Evolutionary conservation across 2,113 vertebrate genomes (phyloP), one percentile per base, ranked within the genome.

Genomic region (Equus przewalskii): DNA sequence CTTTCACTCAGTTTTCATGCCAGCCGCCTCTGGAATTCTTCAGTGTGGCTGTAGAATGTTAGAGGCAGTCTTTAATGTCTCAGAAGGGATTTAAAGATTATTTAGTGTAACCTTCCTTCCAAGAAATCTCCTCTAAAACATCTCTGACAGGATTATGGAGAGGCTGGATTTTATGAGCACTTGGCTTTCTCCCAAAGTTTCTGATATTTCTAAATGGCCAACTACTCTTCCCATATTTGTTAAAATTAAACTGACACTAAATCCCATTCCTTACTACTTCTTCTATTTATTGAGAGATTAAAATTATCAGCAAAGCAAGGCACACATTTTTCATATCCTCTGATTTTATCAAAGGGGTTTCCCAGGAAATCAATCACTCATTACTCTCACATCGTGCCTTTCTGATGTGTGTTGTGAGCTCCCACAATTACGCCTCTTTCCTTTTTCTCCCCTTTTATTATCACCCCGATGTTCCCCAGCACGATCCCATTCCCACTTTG

Each of bases 141-240:
- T 93, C 89, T 97, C 85, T 96, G 91, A 96, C 85, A 89, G 95
- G 86, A 96, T 97, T 97, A 97, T 56, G 36, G 64, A 82, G 65
- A 88, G 70, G 30, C 72, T 95, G 33, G 36, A 62, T 91, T 97
- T 98, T 98, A 95, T 69, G 69, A 93, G 84, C 56, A 30, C 82
- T 96, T 97, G 93, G 95, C 95, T 75, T 97, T 89, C 92, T 97
- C 92, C 83, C 86, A 93, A 93, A 86, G 79, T 93, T 96, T 94
- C 89, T 92, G 86, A 28, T 96, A 65, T 93, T 95, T 95, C 82
- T 95, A 86, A 96, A 89, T 95, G 86, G 95, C 82, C 67, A 87
- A 56, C 64, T 56, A 75, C 26, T 97, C 85, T 92, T 89, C 67
- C 56, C 36, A 13, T 96, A 89, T 96, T 97, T 87, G 72, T 97